These are phyloP conservation scores for Vesta saturnalis DNA, from an alignment of 2,888 invertebrate species.

Conservation along the genomic window DNA sequence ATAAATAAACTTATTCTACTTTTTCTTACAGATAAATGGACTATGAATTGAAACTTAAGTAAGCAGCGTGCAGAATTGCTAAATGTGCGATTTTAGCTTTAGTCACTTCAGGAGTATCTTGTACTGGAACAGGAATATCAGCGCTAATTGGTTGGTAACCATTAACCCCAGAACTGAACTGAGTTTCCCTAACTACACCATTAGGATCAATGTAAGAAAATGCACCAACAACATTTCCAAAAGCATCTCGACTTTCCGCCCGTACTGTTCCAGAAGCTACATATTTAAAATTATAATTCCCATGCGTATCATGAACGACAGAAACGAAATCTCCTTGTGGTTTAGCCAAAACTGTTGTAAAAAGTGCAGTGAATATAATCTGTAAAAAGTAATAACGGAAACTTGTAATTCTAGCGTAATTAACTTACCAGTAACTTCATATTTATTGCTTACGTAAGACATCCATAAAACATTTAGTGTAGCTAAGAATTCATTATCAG, in stretches of 20 bases:
- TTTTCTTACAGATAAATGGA: not conserved
- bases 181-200: conserved; percentile 39
- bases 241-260: conserved; percentile 38
- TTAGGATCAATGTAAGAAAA: conserved; percentile 44
- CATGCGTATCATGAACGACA: conserved; percentile 9
- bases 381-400: not conserved
- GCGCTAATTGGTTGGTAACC: conserved; percentile 42
- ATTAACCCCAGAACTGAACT: conserved; percentile 37
- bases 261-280: conserved; percentile 37
- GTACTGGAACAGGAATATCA: conserved; percentile 42
- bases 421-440: not conserved
- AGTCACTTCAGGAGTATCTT: conserved; percentile 49
- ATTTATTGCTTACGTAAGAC: not conserved
- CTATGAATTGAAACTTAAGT: not conserved
- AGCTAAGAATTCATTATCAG: too few species aligned
- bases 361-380: not conserved
- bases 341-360: not conserved
- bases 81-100: conserved; percentile 43
- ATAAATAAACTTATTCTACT: too few species aligned
- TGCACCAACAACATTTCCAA: conserved; percentile 42
- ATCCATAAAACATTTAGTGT: too few species aligned
- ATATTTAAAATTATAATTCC: conserved; percentile 44
- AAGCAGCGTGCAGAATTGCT: conserved; percentile 17
- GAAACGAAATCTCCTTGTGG: not conserved
- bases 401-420: not conserved